Conservation (phyloP, 37 sponge, comb jelly and placozoan species). For the Eunapius fragilis region DNA sequence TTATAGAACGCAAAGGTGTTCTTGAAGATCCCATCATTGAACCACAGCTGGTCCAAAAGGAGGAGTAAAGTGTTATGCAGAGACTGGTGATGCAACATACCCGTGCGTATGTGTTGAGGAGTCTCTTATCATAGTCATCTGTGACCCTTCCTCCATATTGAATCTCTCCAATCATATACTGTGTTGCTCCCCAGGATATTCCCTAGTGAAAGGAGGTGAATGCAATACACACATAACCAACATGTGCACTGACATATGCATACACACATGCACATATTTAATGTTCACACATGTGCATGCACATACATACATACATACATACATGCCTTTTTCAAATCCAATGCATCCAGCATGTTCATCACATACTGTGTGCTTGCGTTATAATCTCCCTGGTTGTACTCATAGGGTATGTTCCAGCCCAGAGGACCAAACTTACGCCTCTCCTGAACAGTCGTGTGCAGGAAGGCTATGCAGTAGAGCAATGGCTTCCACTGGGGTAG, state of each 20-base stretch:
- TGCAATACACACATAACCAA: no score
- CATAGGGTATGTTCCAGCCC: slow-evolving; percentile 98
- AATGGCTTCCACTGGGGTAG: slow-evolving; percentile 98
- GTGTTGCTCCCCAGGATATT: slow-evolving; percentile 90
- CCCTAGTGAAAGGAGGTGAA: slow-evolving; percentile 51
- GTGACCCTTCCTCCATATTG: slow-evolving; percentile 98
- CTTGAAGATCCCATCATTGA: slow-evolving; percentile 96
- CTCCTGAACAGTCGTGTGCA: slow-evolving; percentile 99
- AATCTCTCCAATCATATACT: slow-evolving; percentile 98
- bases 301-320: neutral
- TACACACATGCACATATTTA: neutral
- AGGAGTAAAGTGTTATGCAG: neutral
- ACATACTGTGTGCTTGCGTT: slow-evolving; percentile 89
- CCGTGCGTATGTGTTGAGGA: slow-evolving; percentile 92
- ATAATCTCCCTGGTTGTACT: slow-evolving; percentile 97
- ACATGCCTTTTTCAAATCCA: neutral
- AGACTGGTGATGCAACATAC: slow-evolving; percentile 20
- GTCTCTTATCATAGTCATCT: slow-evolving; percentile 94
- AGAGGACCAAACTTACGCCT: slow-evolving; percentile 95
- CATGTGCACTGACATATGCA: neutral
- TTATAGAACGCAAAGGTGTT: slow-evolving; percentile 93
- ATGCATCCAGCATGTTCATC: slow-evolving; percentile 74
- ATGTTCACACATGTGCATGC: neutral
- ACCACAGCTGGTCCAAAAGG: slow-evolving; percentile 68
- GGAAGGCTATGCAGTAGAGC: slow-evolving; percentile 95